Evolutionary conservation across 2,113 vertebrate genomes (phyloP).

Genomic region (Cololabis saira): DNA sequence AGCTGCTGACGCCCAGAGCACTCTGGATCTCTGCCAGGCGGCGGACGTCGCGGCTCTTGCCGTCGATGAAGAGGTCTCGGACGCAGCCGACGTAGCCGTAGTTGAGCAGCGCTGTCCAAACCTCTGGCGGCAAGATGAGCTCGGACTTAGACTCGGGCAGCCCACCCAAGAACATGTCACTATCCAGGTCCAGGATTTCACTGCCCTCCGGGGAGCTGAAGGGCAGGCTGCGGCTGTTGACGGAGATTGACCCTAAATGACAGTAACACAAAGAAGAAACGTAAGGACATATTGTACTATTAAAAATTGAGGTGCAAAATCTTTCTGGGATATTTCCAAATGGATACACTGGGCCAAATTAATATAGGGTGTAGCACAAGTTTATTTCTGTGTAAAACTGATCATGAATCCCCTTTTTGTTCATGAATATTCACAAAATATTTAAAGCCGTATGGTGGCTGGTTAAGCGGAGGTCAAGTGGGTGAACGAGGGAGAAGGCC

Average conservation of each 20-base stretch:
- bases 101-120: slow-evolving; percentile 91
- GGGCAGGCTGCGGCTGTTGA: slow-evolving; percentile 91
- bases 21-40: slow-evolving; percentile 88
- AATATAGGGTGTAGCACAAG: no score
- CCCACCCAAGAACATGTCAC: slow-evolving; percentile 90
- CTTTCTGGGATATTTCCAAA: no score
- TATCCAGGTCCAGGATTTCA: slow-evolving; percentile 91
- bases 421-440: no score
- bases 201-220: slow-evolving; percentile 92
- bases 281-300: neutral
- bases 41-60: slow-evolving; percentile 89
- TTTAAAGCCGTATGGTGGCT: slow-evolving; percentile 1
- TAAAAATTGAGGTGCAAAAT: neutral
- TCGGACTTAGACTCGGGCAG: slow-evolving; percentile 85
- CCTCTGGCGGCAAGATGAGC: slow-evolving; percentile 89
- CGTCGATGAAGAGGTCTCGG: slow-evolving; percentile 92
- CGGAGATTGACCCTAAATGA: slow-evolving; percentile 87
- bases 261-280: neutral
- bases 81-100: slow-evolving; percentile 93
- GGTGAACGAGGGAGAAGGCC: slow-evolving; percentile 4
- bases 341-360: no score
- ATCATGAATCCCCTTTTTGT: no score
- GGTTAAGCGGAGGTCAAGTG: slow-evolving; percentile 16
- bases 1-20: slow-evolving; percentile 84
- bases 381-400: neutral